A percentile compares a stretch with the other conserved stretches of the same genome.
phyloP scores from a whole-genome alignment of 1,140 invertebrate species.

The Bicyclus anynana region DNA sequence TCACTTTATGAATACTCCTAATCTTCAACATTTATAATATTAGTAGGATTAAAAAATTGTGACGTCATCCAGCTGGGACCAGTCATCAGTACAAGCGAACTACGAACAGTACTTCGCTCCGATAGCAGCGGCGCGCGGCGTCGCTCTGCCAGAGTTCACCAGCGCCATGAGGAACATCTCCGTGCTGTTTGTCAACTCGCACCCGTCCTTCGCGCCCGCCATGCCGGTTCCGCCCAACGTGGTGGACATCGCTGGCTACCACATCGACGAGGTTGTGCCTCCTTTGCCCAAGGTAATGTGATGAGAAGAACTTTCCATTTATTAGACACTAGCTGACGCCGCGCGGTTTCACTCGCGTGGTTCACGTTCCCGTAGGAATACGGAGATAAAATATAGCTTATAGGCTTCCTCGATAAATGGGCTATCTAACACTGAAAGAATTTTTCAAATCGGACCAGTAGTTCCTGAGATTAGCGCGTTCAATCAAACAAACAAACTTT shows the following conservation, averaged over 20 bases:
- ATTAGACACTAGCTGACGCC: too few relatives aligned
- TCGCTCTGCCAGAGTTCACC: slow-evolving; percentile 33
- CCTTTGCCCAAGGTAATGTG: slow-evolving; percentile 49
- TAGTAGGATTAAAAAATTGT: not conserved
- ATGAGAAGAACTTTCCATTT: too few relatives aligned
- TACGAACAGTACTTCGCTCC: slow-evolving; percentile 32
- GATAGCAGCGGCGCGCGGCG: slow-evolving; percentile 39
- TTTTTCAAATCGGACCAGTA: too few relatives aligned
- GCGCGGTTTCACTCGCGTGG: too few relatives aligned
- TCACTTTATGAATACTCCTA: too few relatives aligned
- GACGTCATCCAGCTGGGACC: not conserved
- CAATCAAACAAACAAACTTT: too few relatives aligned
- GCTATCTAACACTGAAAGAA: too few relatives aligned
- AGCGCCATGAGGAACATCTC: slow-evolving; percentile 53
- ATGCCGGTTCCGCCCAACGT: slow-evolving; percentile 76
- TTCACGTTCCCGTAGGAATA: too few relatives aligned
- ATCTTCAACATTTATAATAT: too few relatives aligned
- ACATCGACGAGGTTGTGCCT: slow-evolving; percentile 60
- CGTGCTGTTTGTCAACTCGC: slow-evolving; percentile 76
- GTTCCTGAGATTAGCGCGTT: too few relatives aligned
- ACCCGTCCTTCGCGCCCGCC: slow-evolving; percentile 68
- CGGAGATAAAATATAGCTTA: too few relatives aligned
- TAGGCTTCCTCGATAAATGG: too few relatives aligned
- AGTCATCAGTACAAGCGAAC: not conserved
- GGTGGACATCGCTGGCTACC: slow-evolving; percentile 76